Conservation (phyloP, 2,113 vertebrate species). For the Heterochromis multidens region DNA sequence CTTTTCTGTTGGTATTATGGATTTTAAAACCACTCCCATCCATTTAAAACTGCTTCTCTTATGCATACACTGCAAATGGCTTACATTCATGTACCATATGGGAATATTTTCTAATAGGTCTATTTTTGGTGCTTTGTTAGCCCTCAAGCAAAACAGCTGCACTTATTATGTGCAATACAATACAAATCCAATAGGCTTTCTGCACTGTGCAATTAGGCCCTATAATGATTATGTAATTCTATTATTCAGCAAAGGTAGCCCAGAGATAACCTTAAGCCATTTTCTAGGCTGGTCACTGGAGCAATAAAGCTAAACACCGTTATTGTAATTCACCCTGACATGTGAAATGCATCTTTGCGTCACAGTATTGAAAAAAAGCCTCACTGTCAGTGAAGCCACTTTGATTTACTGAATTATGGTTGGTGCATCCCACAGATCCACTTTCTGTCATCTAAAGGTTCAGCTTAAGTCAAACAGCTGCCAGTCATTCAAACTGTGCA, state of each 20-base stretch:
- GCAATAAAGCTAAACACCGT: neutral
- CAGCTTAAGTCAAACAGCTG: neutral
- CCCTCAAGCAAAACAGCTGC: constrained; percentile 58
- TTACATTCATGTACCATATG: constrained; percentile 17
- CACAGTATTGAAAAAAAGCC: neutral
- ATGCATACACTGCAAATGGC: neutral
- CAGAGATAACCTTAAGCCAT: constrained; percentile 20
- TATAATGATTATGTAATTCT: constrained; percentile 48
- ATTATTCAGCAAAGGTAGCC: constrained; percentile 21
- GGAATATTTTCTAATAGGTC: constrained; percentile 31
- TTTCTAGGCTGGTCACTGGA: neutral
- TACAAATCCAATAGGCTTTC: constrained; percentile 42
- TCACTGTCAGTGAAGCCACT: neutral
- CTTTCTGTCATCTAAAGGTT: neutral
- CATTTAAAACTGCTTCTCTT: neutral
- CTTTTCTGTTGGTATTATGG: neutral
- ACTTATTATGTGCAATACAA: constrained; percentile 62
- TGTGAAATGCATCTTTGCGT: neutral
- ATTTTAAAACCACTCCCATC: neutral
- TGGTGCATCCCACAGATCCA: neutral
- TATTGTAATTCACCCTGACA: neutral
- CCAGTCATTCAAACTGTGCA: neutral
- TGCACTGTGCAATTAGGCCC: constrained; percentile 44
- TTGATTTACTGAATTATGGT: neutral
- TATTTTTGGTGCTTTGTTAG: constrained; percentile 47